Base-by-base conservation (phyloP, 1,140 invertebrate species). In the Bombus sylvicola region DNA sequence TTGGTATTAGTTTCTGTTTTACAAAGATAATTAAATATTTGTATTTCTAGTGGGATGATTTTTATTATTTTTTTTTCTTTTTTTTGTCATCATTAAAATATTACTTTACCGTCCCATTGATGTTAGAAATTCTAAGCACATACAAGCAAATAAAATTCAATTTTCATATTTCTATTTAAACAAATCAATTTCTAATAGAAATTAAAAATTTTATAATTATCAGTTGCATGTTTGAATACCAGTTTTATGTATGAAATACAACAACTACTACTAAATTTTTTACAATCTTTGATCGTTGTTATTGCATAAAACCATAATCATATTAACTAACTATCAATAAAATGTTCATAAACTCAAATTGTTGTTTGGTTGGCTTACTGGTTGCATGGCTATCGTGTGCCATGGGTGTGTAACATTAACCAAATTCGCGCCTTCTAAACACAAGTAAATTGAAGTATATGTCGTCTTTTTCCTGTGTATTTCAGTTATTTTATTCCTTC, bases 401-500 rank as follows among this genome's bases (percentile, higher is more conserved):
- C 82, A 94, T 94, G 82, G 71, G 62, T 90, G 86, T 90, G 22
- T 92, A 81, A 84, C 75, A 83, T 43, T 83, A 81, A 84, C 43
- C 15, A 57, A 76, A 87, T 31, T 64, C 76, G 47, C 85, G 76
- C 66, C 37, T 76, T 88, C 31, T 88, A 78, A 80, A 39, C 41
- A 28, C 47, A 71, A 69, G 34, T 71, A 71, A 78, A 31, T 53
- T 53, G 59, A 85, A 81, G 66, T 90, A 85, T 85, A 82, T 64
- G 10, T 75, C 18, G 22, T 76, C 85, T 77, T 74, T 68, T 72
- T 64, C 74, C 28, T 41, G 15, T 88, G 25, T 64, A 81, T 85
- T 90, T 91, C 62, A 71, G 84, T 91, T 90, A 89, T 85, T 93
- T 95, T 93, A 92, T 94, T 93, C 94, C 93, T 94, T 89, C 93